Percentiles rank a stretch among this genome's conserved stretches.
These are phyloP conservation scores for Chrysaora quinquecirrha DNA, from an alignment of 30 jellyfish, hydroid and myxozoan species.

Conservation along the genomic window DNA sequence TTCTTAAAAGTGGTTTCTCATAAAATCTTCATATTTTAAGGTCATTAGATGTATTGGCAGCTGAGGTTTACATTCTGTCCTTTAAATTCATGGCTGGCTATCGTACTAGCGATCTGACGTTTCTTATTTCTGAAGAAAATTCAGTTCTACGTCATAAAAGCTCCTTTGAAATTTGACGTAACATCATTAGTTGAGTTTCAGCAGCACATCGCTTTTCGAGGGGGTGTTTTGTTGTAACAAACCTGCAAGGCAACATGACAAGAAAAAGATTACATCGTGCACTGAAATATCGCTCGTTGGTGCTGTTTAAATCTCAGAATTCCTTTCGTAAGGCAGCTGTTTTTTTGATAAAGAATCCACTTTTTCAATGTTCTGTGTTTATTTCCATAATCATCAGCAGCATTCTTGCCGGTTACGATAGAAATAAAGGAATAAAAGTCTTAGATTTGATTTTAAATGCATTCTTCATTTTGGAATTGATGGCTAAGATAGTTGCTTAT, in stretches of 20 bases:
- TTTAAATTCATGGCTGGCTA: no score
- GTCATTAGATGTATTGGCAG: no score
- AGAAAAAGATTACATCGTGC: not conserved
- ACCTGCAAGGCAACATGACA: not conserved
- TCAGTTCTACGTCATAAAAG: no score
- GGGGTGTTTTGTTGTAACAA: no score
- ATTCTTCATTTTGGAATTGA: slow-evolving; percentile 60
- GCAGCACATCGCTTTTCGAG: no score
- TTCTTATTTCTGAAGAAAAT: no score
- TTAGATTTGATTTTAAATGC: slow-evolving; percentile 22
- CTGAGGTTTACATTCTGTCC: no score
- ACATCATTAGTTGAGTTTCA: no score
- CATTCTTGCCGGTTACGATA: not conserved
- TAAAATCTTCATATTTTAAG: no score
- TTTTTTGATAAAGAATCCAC: slow-evolving; percentile 33
- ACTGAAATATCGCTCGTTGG: slow-evolving; percentile 47
- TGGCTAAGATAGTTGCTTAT: slow-evolving; percentile 68
- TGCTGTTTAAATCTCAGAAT: slow-evolving; percentile 45
- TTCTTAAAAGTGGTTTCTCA: no score
- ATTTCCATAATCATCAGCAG: slow-evolving; percentile 63
- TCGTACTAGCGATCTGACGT: no score
- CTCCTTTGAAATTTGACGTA: no score
- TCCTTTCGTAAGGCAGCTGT: slow-evolving; percentile 31
- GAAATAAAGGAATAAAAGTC: not conserved
- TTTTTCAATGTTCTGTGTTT: slow-evolving; percentile 23